Evolutionary conservation across 2,888 invertebrate species (phyloP).

Genomic region (Micropterix aruncella): DNA sequence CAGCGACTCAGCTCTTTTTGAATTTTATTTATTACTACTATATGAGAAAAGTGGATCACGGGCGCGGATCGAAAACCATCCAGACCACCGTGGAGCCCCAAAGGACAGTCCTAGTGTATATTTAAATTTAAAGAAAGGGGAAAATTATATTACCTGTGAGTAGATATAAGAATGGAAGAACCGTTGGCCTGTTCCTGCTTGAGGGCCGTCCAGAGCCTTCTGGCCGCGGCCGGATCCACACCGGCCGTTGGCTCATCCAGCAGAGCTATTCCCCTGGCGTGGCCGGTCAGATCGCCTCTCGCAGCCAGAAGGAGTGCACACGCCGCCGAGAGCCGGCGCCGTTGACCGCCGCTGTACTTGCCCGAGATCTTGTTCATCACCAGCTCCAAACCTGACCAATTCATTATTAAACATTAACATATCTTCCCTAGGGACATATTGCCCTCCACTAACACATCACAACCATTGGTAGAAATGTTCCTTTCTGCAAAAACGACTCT

Average conservation of each 20-base stretch:
- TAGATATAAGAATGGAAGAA: slow-evolving; percentile 50
- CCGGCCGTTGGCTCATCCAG: slow-evolving; percentile 65
- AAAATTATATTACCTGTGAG: slow-evolving; percentile 61
- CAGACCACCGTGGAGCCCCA: too few species aligned
- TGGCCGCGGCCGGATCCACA: slow-evolving; percentile 52
- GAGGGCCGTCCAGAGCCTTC: slow-evolving; percentile 50
- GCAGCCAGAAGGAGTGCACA: slow-evolving; percentile 45
- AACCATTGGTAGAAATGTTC: too few species aligned
- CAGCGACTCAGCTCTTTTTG: too few species aligned
- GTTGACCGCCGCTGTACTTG: slow-evolving; percentile 58
- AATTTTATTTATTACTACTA: too few species aligned
- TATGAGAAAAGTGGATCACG: too few species aligned
- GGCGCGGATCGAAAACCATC: too few species aligned
- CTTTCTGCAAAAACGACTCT: too few species aligned
- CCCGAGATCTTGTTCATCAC: slow-evolving; percentile 6
- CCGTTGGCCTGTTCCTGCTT: slow-evolving; percentile 30
- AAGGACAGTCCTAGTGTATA: too few species aligned
- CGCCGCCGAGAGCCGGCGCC: slow-evolving; percentile 56
- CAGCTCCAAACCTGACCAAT: slow-evolving; percentile 4
- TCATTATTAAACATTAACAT: too few species aligned
- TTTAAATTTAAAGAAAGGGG: too few species aligned
- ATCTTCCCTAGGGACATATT: too few species aligned
- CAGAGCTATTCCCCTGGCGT: slow-evolving; percentile 49
- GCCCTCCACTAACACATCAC: too few species aligned
- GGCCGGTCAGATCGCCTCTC: slow-evolving; percentile 19